Evolutionary conservation across 2,797 vertebrate genomes (phyloP), one percentile per base, ranked within the genome.

Genomic region (Pseudomugil gertrudae): DNA sequence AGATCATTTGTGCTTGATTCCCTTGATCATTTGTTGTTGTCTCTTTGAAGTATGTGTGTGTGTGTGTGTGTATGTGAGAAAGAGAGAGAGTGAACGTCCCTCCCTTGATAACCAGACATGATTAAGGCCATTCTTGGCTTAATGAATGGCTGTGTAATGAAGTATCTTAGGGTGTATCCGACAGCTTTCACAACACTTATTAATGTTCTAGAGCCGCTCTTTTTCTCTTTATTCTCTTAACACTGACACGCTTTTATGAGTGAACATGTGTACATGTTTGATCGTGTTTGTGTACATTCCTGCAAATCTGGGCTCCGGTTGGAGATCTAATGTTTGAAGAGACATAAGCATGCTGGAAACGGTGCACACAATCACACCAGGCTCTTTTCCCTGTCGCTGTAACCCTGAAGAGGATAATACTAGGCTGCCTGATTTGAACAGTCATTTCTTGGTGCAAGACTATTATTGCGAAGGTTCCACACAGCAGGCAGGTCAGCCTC

Each of bases 321-420:
- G 67, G 63, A 63, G 58, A 79, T 63, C 69, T 75, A 38, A 40
- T 58, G 59, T 79, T 74, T 67, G 58, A 72, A 74, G 74, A 79
- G 72, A 58, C 68, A 66, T 14, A 67, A 59, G 24, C 30, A 57
- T 30, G 67, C 43, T 0, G 21, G 23, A 26, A 68, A 68, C 65
- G 38, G 69, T 58, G 52, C 73, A 54, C 66, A 60, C 70, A 29
- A 48, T 58, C 36, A 27, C 40, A 69, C 50, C 55, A 47, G 35
- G 36, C 62, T 74, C 63, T n/a, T 64, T 48, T 66, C 69, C 68
- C 69, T 65, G 78, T 40, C 52, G 36, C 59, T 68, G 76, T 77
- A 66, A 76, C 77, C 74, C 85, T 80, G 90, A 91, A 91, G 90
- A 90, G 89, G 85, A 92, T 91, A 88, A 90, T 89, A 66, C 78